Evolutionary conservation across 23 tunicate genomes (phyloP).

Genomic region (Trididemnum nubilum): DNA sequence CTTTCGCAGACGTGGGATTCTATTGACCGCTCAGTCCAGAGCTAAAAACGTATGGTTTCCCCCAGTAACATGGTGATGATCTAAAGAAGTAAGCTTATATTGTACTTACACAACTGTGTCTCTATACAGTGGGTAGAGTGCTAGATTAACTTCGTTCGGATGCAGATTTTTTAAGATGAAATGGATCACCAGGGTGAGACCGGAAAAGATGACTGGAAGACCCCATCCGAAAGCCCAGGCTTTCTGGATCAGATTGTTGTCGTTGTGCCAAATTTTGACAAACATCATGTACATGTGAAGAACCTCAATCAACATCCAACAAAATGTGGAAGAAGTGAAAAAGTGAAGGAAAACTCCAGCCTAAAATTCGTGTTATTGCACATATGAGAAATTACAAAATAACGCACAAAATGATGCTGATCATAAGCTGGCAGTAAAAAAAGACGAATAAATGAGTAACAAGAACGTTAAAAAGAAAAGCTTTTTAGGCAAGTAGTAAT

Average conservation of each 20-base stretch:
- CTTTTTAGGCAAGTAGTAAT: no score
- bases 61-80: no score
- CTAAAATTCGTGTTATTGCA: no score
- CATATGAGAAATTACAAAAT: no score
- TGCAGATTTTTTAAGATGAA: conserved; percentile 16
- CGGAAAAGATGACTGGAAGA: conserved; percentile 53
- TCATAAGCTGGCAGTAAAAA: no score
- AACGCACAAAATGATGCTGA: no score
- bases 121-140: conserved; percentile 66
- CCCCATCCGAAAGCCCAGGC: conserved; percentile 67
- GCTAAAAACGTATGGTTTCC: no score
- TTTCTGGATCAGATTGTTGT: conserved; percentile 40
- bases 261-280: conserved; percentile 59
- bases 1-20: no score
- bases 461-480: no score
- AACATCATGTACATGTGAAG: conserved; percentile 85
- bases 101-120: conserved; percentile 65
- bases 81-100: no score
- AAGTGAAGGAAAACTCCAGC: conserved; percentile 73
- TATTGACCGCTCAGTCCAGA: no score
- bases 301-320: conserved; percentile 85
- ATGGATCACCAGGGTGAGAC: conserved; percentile 54
- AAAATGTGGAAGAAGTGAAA: conserved; percentile 64
- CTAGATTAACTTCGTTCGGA: conserved; percentile 5
- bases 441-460: no score